Conservation (phyloP, 2,797 vertebrate species). For the Acropternis orthonyx region DNA sequence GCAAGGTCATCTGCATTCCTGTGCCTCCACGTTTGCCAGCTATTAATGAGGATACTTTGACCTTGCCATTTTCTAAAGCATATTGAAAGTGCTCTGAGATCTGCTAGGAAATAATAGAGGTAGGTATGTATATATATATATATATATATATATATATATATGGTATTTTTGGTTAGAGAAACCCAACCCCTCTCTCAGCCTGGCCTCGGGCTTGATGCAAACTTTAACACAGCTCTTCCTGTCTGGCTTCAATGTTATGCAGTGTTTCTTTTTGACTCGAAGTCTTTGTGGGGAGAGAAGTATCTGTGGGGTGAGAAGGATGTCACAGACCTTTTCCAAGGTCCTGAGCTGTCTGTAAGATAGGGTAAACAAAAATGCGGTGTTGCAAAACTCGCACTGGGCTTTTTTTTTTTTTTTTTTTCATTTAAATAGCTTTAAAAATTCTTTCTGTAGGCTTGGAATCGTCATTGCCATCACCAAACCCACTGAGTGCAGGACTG, state of each 20-base stretch:
- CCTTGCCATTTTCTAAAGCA: background rate
- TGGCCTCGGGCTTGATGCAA: background rate
- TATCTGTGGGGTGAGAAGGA: background rate
- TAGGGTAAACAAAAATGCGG: background rate
- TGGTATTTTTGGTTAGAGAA: background rate
- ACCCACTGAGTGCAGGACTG: background rate
- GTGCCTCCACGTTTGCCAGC: fast-evolving
- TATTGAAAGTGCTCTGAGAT: background rate
- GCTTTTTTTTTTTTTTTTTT: background rate
- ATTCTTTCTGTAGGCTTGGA: background rate
- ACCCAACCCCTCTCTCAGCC: background rate
- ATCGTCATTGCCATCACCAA: background rate
- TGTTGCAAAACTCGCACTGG: background rate
- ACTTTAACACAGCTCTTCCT: background rate
- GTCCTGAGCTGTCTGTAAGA: background rate
- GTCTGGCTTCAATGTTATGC: background rate
- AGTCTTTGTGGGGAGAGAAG: background rate
- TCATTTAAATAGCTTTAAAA: background rate
- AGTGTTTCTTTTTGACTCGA: background rate
- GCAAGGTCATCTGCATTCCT: background rate
- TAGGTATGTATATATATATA: too few species aligned
- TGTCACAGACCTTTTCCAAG: background rate
- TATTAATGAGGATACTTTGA: fast-evolving
- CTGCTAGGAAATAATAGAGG: background rate
- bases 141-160: too few species aligned